phyloP scores from a whole-genome alignment of 2,113 vertebrate species.

The Phoenicopterus ruber region DNA sequence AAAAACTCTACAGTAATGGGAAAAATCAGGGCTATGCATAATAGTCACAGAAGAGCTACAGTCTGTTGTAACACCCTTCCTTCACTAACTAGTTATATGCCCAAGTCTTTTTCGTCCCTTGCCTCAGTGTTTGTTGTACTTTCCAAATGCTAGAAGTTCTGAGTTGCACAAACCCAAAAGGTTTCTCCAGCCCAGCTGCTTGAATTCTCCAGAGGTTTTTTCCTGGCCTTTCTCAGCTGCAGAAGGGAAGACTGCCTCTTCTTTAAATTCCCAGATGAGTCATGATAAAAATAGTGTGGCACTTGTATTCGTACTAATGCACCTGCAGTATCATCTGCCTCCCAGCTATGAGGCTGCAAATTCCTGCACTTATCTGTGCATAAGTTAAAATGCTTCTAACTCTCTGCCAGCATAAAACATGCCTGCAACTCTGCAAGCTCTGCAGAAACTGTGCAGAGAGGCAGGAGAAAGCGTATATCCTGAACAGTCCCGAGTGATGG shows the following conservation, averaged over 20 bases:
- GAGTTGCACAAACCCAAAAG: neutral
- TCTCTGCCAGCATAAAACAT: neutral
- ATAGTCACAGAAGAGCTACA: neutral
- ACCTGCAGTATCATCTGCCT: constrained; percentile 49
- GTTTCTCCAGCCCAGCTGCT: constrained; percentile 28
- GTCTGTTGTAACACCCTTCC: neutral
- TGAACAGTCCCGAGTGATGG: neutral
- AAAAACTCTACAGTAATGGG: neutral
- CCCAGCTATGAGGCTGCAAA: constrained; percentile 25
- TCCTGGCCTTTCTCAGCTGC: constrained; percentile 11
- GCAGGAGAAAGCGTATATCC: neutral
- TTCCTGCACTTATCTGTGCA: constrained; percentile 5
- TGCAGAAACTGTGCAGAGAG: neutral
- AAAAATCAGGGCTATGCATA: neutral
- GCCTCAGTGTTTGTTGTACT: neutral
- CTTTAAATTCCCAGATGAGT: constrained; percentile 48
- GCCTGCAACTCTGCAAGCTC: neutral
- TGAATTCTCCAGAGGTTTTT: constrained; percentile 10
- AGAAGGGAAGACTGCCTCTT: neutral
- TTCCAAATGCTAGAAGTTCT: neutral
- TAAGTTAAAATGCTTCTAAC: constrained; percentile 3
- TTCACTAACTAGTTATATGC: neutral
- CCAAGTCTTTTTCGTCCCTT: neutral
- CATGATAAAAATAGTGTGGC: constrained; percentile 43
- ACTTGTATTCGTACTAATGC: neutral